Conservation (phyloP, 2,113 vertebrate genomes). For the Hippopotamus amphibius region DNA sequence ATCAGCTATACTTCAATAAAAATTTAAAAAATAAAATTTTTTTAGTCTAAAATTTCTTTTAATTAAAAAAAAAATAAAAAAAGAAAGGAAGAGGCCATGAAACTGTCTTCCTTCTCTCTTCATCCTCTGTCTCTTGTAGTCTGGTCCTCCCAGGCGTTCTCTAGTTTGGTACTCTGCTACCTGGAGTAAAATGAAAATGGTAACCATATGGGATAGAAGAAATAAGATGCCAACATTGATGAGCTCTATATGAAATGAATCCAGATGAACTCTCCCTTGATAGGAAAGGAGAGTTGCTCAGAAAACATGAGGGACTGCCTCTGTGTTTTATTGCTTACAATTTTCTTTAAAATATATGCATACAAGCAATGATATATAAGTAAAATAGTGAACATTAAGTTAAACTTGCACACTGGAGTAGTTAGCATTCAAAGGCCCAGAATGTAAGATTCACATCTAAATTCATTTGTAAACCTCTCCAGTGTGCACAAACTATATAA, state of each 20-base stretch:
- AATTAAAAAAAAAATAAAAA: no score
- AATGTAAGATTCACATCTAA: not conserved
- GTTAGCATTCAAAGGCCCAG: not conserved
- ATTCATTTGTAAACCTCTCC: not conserved
- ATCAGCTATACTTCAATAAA: no score
- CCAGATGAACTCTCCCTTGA: not conserved
- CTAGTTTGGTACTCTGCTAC: slow-evolving; percentile 25
- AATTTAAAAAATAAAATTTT: no score
- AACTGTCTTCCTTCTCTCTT: not conserved
- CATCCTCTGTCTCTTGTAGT: not conserved
- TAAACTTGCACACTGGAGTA: not conserved
- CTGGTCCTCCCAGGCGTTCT: not conserved
- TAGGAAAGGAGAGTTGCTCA: not conserved
- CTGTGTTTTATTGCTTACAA: slow-evolving; percentile 9
- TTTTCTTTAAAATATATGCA: slow-evolving; percentile 11
- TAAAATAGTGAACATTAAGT: slow-evolving; percentile 19
- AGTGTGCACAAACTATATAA: not conserved
- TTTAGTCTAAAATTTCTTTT: no score
- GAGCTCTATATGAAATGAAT: slow-evolving; percentile 42
- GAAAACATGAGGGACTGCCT: not conserved
- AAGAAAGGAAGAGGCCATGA: not conserved
- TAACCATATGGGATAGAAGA: not conserved
- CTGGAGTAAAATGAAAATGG: slow-evolving; percentile 16
- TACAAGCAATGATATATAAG: not conserved
- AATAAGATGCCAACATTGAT: not conserved